Conservation (phyloP, 2,113 vertebrate genomes). For the Balaeniceps rex region DNA sequence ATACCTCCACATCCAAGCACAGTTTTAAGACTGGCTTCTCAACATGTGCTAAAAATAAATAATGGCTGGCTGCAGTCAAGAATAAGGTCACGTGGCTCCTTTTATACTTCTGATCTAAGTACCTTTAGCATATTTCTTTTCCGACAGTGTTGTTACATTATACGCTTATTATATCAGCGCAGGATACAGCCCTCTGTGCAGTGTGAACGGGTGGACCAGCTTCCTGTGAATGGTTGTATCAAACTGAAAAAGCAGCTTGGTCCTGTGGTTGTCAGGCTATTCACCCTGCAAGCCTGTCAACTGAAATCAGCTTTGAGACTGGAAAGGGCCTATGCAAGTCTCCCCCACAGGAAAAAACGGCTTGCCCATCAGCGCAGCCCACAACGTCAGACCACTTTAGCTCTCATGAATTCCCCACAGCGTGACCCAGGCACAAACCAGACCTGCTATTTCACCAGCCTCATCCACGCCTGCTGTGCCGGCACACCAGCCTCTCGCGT, state of each 20-base stretch:
- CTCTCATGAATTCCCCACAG: background rate
- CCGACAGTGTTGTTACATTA: background rate
- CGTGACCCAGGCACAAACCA: background rate
- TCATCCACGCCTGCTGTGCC: background rate
- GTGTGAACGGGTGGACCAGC: background rate
- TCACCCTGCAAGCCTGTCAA: background rate
- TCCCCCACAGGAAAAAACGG: background rate
- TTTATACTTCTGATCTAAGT: background rate
- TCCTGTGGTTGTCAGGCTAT: background rate
- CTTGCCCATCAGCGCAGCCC: background rate
- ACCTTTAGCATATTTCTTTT: background rate
- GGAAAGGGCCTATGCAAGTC: background rate
- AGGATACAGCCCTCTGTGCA: background rate
- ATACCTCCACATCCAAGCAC: background rate
- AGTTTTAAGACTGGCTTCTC: background rate
- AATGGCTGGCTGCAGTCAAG: background rate
- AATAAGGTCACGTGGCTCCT: background rate
- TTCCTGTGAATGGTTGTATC: background rate
- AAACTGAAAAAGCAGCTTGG: background rate
- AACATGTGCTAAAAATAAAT: background rate
- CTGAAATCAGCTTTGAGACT: background rate
- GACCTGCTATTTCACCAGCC: background rate
- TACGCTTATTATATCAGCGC: background rate
- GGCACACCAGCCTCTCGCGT: accelerated
- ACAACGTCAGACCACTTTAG: background rate